Evolutionary conservation across 2,113 vertebrate species (phyloP), one percentile per base, ranked within the genome.

Genomic region (Crocuta crocuta): DNA sequence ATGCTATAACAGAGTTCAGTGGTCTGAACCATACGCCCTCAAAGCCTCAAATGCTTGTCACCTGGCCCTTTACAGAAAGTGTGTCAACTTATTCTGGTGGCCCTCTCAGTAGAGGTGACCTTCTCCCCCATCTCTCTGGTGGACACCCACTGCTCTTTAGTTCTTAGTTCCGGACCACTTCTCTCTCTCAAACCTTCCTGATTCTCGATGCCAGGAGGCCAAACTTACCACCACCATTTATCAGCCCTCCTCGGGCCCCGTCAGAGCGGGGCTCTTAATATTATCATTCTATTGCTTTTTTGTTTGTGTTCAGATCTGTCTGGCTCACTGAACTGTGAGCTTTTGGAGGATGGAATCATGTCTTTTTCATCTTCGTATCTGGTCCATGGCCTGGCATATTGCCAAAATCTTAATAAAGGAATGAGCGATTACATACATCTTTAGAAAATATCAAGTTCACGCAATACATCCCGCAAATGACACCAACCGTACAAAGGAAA

Each of bases 391-490:
- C 65, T 45, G 35, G 61, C 70, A 70, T 21, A 15, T 0, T 28
- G 76, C 63, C 82, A 73, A 45, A 8, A 9, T 55, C 58, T 71
- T 50, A 65, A 33, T 50, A 19, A 31, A 85, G 45, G 10, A 71
- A 50, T 1, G 17, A 82, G n/a, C 7, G 63, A 76, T 43, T 7
- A 43, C 26, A 33, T 4, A 43, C 8, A 1, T 9, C 11, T 31
- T 35, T 73, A 15, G 53, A 58, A 89, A 68, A 5, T 7, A 7
- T 31, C 43, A 39, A 2, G 31, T 45, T 66, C 33, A 11, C 26
- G 7, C 12, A 10, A 10, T 4, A 23, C 0, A 24, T 19, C 8
- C 1, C 53, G 31, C 12, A 26, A 26, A 6, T 24, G 35, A 55
- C 93, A 65, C 19, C 5, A 63, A 74, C 10, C 2, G 31, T 53